Conservation (phyloP, 2,113 vertebrate genomes). For the Rhinichthys klamathensis region DNA sequence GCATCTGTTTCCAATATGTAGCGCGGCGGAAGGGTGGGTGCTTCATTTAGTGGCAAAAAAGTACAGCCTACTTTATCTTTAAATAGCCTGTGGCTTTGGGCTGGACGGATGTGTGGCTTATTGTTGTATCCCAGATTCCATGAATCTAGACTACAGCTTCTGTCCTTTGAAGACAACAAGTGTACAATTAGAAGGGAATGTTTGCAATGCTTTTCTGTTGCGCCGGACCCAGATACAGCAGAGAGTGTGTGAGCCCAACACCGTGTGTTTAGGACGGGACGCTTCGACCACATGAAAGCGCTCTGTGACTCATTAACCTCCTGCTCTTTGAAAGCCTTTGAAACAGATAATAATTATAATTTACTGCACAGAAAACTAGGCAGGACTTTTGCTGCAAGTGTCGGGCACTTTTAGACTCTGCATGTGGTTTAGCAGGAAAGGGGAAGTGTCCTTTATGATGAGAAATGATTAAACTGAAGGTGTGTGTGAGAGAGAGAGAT, state of each 20-base stretch:
- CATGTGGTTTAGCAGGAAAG: neutral
- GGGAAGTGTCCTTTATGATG: neutral
- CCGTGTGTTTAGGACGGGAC: constrained; percentile 35
- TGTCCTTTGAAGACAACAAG: constrained; percentile 61
- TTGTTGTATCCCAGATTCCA: constrained; percentile 64
- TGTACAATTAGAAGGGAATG: constrained; percentile 62
- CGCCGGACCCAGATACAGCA: constrained; percentile 28
- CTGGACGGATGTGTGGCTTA: constrained; percentile 63
- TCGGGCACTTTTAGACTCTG: neutral
- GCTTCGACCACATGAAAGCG: constrained; percentile 41
- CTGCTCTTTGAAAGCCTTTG: constrained; percentile 35
- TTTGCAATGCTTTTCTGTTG: constrained; percentile 53
- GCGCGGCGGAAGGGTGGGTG: constrained; percentile 64
- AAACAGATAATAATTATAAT: constrained; percentile 34
- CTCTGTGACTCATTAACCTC: constrained; percentile 37
- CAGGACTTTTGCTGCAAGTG: constrained; percentile 9
- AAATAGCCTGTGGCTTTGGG: constrained; percentile 61
- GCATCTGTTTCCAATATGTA: constrained; percentile 68
- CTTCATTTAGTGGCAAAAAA: constrained; percentile 62
- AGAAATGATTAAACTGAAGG: neutral
- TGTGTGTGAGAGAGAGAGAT: no score
- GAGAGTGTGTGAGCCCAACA: constrained; percentile 18
- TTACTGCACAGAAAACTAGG: neutral
- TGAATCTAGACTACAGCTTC: constrained; percentile 61
- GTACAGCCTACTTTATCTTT: constrained; percentile 64